A percentile compares a stretch with the other conserved stretches of the same genome.
Conservation (phyloP, 1,140 invertebrate genomes). For the Trialeurodes vaporariorum region DNA sequence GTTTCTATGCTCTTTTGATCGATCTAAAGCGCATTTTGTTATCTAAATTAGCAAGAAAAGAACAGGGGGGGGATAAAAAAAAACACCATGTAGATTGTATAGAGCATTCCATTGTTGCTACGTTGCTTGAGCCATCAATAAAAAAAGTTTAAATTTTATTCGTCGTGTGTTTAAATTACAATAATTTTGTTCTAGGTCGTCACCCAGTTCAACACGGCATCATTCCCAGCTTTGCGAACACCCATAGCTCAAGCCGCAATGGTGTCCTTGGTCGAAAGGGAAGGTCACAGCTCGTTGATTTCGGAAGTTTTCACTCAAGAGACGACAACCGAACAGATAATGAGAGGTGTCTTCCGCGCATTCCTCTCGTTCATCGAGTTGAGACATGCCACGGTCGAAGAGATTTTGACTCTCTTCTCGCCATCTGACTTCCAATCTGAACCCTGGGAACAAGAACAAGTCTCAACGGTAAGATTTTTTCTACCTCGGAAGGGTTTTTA, state of each 20-base stretch:
- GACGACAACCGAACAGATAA: conserved; percentile 53
- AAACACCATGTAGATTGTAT: too few relatives aligned
- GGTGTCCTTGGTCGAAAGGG: conserved; percentile 65
- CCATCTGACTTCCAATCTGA: conserved; percentile 68
- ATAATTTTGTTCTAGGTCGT: conserved; percentile 22
- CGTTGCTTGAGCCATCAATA: too few relatives aligned
- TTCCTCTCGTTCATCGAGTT: conserved; percentile 73
- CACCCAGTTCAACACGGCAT: conserved; percentile 50
- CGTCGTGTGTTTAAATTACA: too few relatives aligned
- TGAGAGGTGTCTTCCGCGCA: conserved; percentile 65
- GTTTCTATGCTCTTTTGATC: too few relatives aligned
- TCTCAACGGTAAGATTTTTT: conserved; percentile 27
- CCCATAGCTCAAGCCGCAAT: conserved; percentile 68
- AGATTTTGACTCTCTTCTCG: conserved; percentile 64
- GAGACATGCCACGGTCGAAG: conserved; percentile 64
- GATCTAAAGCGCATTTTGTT: too few relatives aligned
- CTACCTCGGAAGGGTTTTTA: too few relatives aligned
- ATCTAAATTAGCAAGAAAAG: too few relatives aligned
- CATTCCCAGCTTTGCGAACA: conserved; percentile 60
- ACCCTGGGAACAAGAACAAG: conserved; percentile 55
- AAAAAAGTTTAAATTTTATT: too few relatives aligned
- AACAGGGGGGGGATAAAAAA: too few relatives aligned
- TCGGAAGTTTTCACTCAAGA: conserved; percentile 68
- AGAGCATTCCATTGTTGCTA: too few relatives aligned
- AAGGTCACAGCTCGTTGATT: conserved; percentile 63